Conservation (phyloP, 2,797 vertebrate species). For the Acanthurus lineatus region DNA sequence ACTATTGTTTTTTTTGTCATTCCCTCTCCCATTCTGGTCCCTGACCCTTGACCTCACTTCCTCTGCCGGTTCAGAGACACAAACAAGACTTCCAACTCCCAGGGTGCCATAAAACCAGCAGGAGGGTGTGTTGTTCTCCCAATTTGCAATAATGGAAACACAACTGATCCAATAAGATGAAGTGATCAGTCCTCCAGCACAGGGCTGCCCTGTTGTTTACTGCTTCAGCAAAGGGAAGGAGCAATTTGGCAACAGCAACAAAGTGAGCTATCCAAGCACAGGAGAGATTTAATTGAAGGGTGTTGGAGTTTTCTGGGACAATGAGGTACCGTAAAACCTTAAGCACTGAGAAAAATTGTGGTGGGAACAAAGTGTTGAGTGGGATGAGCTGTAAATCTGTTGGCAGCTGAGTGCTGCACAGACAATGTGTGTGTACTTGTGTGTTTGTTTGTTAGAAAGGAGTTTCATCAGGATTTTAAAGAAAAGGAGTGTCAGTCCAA, state of each 20-base stretch:
- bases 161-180: constrained; percentile 54
- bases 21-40: constrained; percentile 23
- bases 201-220: constrained; percentile 67
- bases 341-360: constrained; percentile 65
- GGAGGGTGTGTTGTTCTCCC: constrained; percentile 50
- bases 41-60: constrained; percentile 67
- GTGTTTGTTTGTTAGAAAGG: constrained; percentile 13
- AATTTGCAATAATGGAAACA: constrained; percentile 63
- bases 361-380: constrained; percentile 73
- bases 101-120: constrained; percentile 75
- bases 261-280: constrained; percentile 61
- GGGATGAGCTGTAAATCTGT: constrained; percentile 73
- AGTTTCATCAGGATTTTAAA: constrained; percentile 31
- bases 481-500: constrained; percentile 24
- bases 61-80: constrained; percentile 50
- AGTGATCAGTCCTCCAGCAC: constrained; percentile 46
- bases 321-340: constrained; percentile 75
- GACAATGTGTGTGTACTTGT: constrained; percentile 8
- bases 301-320: constrained; percentile 61
- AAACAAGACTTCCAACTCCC: constrained; percentile 58
- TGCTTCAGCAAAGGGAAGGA: constrained; percentile 66
- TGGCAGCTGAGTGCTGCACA: constrained; percentile 56
- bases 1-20: background rate
- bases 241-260: constrained; percentile 73
- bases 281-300: constrained; percentile 69